Percentiles rank a stretch among this genome's conserved stretches.
These are phyloP conservation scores for Bothrops jararaca DNA, from an alignment of 2,113 vertebrate species.

Conservation along the genomic window DNA sequence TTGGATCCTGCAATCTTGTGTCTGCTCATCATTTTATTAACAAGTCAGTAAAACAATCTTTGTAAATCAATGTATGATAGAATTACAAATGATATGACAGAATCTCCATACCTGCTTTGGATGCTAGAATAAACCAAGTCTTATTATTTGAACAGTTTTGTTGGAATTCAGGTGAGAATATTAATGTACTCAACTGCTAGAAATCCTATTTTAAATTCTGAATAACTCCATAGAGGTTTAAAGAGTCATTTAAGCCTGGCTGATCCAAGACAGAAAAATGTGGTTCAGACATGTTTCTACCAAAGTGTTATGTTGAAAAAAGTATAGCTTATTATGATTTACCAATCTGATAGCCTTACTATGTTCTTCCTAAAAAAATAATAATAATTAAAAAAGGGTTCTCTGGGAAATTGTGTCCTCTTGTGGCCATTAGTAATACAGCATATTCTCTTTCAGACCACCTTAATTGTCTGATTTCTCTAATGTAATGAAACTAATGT, in stretches of 20 bases:
- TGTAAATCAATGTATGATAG: background rate
- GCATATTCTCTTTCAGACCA: conserved; percentile 46
- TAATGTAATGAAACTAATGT: background rate
- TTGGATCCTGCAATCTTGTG: background rate
- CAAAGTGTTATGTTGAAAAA: conserved; percentile 19
- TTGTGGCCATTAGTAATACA: conserved; percentile 73
- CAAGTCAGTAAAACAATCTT: background rate
- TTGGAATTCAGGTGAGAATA: background rate
- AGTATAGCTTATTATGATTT: conserved; percentile 9
- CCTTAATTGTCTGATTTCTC: conserved; percentile 23
- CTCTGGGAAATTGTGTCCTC: conserved; percentile 77
- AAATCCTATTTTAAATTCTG: conserved; percentile 12
- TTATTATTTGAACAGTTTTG: background rate
- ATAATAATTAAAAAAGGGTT: conserved; percentile 46
- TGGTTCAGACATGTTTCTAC: background rate
- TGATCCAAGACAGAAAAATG: conserved; percentile 22
- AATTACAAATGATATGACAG: background rate
- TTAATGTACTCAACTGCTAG: conserved; percentile 9
- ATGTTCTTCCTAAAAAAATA: background rate
- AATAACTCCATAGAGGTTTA: background rate
- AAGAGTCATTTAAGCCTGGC: background rate
- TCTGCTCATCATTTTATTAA: background rate
- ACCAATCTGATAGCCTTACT: background rate
- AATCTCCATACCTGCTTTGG: background rate
- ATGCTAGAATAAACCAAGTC: background rate